These are phyloP conservation scores for Riptortus pedestris DNA, from an alignment of 1,140 invertebrate species.

Conservation along the genomic window DNA sequence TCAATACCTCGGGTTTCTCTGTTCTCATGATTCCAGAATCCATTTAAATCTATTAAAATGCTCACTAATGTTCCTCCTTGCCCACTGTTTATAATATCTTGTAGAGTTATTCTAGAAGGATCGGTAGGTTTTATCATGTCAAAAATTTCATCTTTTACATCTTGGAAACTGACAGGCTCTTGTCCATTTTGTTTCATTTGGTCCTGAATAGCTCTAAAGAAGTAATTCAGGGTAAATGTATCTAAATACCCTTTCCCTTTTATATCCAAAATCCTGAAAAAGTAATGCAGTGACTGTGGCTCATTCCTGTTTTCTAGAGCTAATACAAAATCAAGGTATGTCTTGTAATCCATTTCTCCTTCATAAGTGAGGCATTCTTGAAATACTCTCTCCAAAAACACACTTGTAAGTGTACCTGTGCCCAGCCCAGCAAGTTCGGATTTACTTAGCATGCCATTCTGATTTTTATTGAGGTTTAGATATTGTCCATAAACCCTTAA, in stretches of 20 bases:
- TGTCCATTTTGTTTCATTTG: conserved; percentile 74
- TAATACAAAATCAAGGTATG: conserved; percentile 87
- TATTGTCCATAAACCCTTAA: conserved; percentile 85
- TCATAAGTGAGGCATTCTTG: conserved; percentile 91
- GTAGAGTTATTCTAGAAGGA: conserved; percentile 71
- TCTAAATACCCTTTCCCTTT: conserved; percentile 78
- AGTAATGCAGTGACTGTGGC: conserved; percentile 79
- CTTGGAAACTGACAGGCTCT: conserved; percentile 79
- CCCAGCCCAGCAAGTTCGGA: conserved; percentile 77
- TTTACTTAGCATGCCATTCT: conserved; percentile 90
- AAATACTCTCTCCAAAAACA: conserved; percentile 86
- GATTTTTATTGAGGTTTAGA: conserved; percentile 83
- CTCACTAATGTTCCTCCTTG: conserved; percentile 88
- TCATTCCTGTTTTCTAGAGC: conserved; percentile 86
- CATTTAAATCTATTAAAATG: conserved; percentile 90
- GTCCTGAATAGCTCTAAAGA: conserved; percentile 86
- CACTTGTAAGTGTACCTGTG: conserved; percentile 75
- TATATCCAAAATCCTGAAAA: conserved; percentile 86
- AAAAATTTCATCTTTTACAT: conserved; percentile 95
- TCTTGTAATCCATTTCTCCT: conserved; percentile 96
- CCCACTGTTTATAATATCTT: conserved; percentile 72
- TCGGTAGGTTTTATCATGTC: conserved; percentile 90
- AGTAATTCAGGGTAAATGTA: conserved; percentile 82
- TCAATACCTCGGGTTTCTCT: conserved; percentile 72
- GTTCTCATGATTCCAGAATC: conserved; percentile 94